Evolutionary conservation across 2,888 invertebrate genomes (phyloP), one percentile per base, ranked within the genome.

Genomic region (Rhamphomyia laevipes): DNA sequence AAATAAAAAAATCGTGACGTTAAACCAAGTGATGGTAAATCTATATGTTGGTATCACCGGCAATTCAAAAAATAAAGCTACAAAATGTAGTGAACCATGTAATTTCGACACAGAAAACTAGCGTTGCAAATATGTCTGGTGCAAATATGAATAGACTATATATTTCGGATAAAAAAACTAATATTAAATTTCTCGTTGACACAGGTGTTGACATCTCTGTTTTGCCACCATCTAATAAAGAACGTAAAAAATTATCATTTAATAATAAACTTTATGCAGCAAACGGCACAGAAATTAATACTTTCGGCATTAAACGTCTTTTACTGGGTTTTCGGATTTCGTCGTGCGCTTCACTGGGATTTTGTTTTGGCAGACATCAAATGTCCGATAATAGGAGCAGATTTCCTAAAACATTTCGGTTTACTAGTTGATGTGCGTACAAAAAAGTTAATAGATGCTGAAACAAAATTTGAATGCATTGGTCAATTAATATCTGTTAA

Each of bases 261-360:
- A 38, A 13, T 18, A 37, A 18, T 27, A 17, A 38, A 30, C 17
- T 47, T 3, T 42, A 16, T 18, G 31, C 35, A n/a, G 18, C 42
- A n/a, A 48, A 43, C 15, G 45, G 40, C 11, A 33, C 45, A 11
- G 13, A 27, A 15, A 45, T 45, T 10, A 41, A 45, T 6, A 49
- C 45, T 9, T 49, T 53, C 37, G 45, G 49, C 16, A 33, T 17
- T 5, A 45, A 35, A 27, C n/a, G 16, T 11, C 2, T 49, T 9
- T 15, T 16, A 11, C 52, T 51, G 47, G 45, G 33, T 33, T n/a
- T 33, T 52, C 2, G 45, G 51, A 51, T 55, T 53, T 47, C 57
- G 48, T 13, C 41, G 46, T 9, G 9, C 30, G 13, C 49, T 47
- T 38, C 4, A 4, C 1, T 52, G 52, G 51, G n/a, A 42, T 2